Evolutionary conservation across 2,113 vertebrate genomes (phyloP).

Genomic region (Rousettus leschenaultii): DNA sequence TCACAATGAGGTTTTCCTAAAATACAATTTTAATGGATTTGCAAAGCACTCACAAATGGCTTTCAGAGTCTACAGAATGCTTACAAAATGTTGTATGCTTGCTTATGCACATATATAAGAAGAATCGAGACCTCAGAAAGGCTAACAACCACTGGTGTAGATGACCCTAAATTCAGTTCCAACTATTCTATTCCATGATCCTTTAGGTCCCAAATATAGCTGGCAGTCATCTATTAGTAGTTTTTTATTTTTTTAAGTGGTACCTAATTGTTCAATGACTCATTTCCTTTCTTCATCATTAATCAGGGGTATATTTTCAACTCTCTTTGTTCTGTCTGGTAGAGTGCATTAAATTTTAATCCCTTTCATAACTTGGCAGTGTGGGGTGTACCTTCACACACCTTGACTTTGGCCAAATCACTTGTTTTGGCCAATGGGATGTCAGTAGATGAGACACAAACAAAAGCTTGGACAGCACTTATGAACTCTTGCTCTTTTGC

Average conservation of each 20-base stretch:
- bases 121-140: neutral
- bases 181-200: neutral
- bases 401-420: neutral
- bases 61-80: neutral
- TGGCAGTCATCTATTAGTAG: neutral
- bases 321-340: neutral
- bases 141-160: neutral
- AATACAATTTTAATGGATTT: neutral
- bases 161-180: neutral
- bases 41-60: neutral
- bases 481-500: neutral
- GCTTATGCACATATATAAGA: neutral
- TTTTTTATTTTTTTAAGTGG: neutral
- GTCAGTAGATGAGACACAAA: neutral
- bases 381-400: neutral
- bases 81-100: neutral
- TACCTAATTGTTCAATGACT: neutral
- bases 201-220: neutral
- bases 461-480: neutral
- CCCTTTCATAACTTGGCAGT: neutral
- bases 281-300: slow-evolving; percentile 21
- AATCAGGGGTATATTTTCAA: neutral
- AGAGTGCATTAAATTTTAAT: neutral
- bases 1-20: neutral
- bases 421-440: neutral